These are phyloP conservation scores for Periparus ater DNA, from an alignment of 2,797 vertebrate species.

Conservation along the genomic window DNA sequence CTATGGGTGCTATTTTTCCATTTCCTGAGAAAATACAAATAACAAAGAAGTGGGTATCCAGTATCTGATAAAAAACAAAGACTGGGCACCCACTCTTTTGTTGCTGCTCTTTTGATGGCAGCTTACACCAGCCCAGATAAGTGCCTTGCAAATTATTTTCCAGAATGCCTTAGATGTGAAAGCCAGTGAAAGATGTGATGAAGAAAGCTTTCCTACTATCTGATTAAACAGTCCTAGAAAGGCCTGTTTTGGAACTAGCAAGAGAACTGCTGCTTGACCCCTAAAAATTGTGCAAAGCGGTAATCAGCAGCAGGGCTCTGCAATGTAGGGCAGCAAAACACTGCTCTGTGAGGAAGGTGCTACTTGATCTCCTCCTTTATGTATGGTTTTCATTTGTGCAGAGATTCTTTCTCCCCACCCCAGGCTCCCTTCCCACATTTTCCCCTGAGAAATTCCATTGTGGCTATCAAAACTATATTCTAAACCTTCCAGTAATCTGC, in stretches of 20 bases:
- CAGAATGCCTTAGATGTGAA: background rate
- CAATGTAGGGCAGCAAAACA: background rate
- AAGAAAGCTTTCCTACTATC: background rate
- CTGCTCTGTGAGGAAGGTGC: background rate
- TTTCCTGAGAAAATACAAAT: constrained; percentile 6
- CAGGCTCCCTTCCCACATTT: background rate
- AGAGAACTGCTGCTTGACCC: background rate
- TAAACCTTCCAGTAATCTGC: background rate
- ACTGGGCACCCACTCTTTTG: background rate
- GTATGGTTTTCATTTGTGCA: background rate
- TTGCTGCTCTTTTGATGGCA: background rate
- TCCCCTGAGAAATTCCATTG: background rate
- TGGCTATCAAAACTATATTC: background rate
- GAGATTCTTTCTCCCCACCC: background rate
- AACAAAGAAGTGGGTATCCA: background rate
- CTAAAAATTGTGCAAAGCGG: background rate
- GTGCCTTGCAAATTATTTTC: background rate
- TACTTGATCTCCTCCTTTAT: background rate
- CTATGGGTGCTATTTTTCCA: background rate
- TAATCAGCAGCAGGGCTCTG: background rate
- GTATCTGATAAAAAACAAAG: constrained; percentile 28
- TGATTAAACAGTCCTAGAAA: background rate
- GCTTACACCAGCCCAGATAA: background rate
- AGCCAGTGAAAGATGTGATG: background rate
- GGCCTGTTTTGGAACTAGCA: background rate